These are phyloP conservation scores for Acholoe squamosa DNA, from an alignment of 2,888 invertebrate species.

Conservation along the genomic window DNA sequence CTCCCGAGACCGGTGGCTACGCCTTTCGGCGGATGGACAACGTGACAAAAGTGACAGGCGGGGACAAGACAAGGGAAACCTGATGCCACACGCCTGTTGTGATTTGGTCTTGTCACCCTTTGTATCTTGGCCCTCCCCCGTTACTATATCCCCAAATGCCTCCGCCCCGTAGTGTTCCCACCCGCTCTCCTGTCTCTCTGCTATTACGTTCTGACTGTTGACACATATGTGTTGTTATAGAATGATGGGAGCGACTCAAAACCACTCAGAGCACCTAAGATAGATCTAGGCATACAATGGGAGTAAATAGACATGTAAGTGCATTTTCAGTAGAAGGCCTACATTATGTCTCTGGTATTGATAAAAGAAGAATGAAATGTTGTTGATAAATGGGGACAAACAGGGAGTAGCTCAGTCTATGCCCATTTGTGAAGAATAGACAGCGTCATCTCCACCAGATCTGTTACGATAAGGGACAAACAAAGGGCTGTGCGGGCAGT, in stretches of 20 bases:
- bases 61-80: conserved; percentile 48
- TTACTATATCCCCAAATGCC: not conserved
- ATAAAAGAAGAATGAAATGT: too few species aligned
- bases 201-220: not conserved
- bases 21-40: conserved; percentile 16
- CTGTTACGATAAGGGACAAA: not conserved
- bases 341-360: too few species aligned
- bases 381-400: too few species aligned
- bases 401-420: too few species aligned
- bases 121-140: not conserved
- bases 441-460: not conserved
- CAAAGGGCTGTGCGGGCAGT: not conserved
- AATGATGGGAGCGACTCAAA: not conserved
- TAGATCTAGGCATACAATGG: too few species aligned
- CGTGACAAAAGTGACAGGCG: conserved; percentile 52
- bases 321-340: too few species aligned
- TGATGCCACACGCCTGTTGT: conserved; percentile 24
- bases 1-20: conserved; percentile 7
- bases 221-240: not conserved
- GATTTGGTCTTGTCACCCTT: conserved; percentile 21
- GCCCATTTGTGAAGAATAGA: too few species aligned
- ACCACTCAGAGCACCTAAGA: too few species aligned
- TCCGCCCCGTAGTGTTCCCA: not conserved
- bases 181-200: not conserved
- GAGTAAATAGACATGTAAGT: too few species aligned